Evolutionary conservation across 2,113 vertebrate species (phyloP), one percentile per base, ranked within the genome.

Genomic region (Petrocephalus microphthalmus): DNA sequence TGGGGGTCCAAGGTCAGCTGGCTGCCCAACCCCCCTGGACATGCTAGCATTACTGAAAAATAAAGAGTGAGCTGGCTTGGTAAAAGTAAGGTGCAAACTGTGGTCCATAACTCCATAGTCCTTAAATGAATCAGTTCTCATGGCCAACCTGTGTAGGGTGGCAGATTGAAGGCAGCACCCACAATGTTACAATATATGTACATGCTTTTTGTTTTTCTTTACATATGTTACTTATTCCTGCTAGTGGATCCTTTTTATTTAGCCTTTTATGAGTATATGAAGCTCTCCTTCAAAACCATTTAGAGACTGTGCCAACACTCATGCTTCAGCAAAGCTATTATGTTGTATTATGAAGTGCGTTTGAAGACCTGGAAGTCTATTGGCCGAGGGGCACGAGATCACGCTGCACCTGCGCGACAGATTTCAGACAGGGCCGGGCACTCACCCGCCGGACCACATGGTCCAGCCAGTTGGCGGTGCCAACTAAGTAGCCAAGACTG

Each of bases 391-490:
- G 37, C 86, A 33, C 0, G 20, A 87, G 15, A n/a, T 10, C 67
- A 74, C 29, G 17, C 67, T 11, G 87, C 87, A 88, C 60, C 87
- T 82, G 87, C 29, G 22, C 13, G 87, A 74, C 67, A 87, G 87
- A 42, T 5, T 54, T 13, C 52, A 45, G 85, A 64, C 37, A 67
- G 22, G 45, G 25, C 17, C 52, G 13, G 87, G 29, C n/a, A 3
- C 33, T 17, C 90, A 90, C 91, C 91, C 90, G 90, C 89, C 13
- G 4, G 86, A 11, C 86, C 92, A 89, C 47, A 90, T 20, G 88
- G n/a, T 7, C 51, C 88, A 49, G 20, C 51, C 89, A 89, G 88
- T 88, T 88, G 90, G 86, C 52, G 0, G 84, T 37, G 47, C 86
- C 37, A 49, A 91, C 91, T 42, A 54, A 60, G 54, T 85, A 4